Base-by-base conservation (phyloP, 2,113 vertebrate species). In the Elephas maximus region DNA sequence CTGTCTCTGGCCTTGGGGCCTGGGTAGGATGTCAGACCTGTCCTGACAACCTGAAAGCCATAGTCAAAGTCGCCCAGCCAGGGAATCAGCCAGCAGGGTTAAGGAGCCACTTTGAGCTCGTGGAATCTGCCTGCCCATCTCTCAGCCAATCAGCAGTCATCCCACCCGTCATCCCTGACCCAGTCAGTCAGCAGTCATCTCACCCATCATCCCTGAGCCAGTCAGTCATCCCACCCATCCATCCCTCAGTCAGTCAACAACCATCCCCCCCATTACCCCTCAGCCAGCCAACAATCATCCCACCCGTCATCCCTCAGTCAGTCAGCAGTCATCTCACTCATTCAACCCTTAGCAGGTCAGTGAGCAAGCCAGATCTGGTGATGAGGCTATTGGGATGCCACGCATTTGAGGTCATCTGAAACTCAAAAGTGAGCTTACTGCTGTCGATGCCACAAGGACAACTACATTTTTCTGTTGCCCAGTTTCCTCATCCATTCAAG, bases 331-430 rank as follows among this genome's bases (percentile, higher is more conserved):
- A 14, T 69, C 67, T 8, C 30, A 30, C 37, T 20, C 37, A 48
- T 23, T 28, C 79, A 33, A 8, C n/a, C 12, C 28, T 48, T 1
- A 6, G 23, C 12, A 10, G 28, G 48, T 20, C 20, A 2, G 53
- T n/a, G 84, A 91, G 73, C 73, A 33, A 28, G 48, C 28, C 20
- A 15, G 45, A 8, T 33, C 63, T 30, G 3, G 60, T 20, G 5
- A 5, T 8, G 51, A 30, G 33, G 28, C 14, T 30, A 0, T 6
- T 53, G 2, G 30, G 24, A 8, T 3, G 37, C 26, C 23, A 15
- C 48, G 45, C 37, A 11, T 33, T 44, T 17, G 81, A 28, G 24
- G n/a, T 24, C 24, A 3, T 65, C 24, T 62, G 45, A 26, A 21
- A 41, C 4, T 12, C n/a, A 14, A 37, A 30, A 91, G 26, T 28